phyloP scores from a whole-genome alignment of 2,113 vertebrate genomes.

The Hypocryptadius cinnamomeus region DNA sequence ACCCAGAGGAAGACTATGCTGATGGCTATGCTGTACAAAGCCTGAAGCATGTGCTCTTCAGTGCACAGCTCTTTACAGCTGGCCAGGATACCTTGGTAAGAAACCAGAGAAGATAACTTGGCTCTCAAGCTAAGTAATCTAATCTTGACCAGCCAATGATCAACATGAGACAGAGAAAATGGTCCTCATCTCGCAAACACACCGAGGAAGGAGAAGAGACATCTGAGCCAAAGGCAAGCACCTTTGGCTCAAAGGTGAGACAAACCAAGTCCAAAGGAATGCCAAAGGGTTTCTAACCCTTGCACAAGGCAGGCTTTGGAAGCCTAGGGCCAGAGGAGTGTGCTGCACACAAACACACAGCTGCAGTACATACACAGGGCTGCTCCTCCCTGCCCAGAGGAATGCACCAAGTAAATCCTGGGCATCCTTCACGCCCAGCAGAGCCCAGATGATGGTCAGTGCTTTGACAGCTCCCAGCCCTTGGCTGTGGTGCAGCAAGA shows the following conservation, averaged over 20 bases:
- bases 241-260: background rate
- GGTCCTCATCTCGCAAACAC: background rate
- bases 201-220: background rate
- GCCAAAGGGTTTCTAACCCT: background rate
- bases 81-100: background rate
- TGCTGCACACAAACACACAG: background rate
- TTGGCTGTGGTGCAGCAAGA: background rate
- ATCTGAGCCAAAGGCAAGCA: background rate
- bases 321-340: background rate
- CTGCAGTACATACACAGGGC: background rate
- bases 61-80: background rate
- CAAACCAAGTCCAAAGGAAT: background rate
- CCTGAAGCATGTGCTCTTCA: background rate
- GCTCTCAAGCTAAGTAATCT: background rate
- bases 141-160: background rate
- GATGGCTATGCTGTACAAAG: background rate
- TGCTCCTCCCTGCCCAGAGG: background rate
- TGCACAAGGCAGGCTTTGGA: background rate
- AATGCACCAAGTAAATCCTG: background rate
- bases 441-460: background rate
- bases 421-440: background rate
- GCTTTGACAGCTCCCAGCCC: background rate
- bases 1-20: background rate
- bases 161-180: background rate
- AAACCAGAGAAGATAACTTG: background rate